Base-by-base conservation (phyloP, 2,888 invertebrate genomes). In the Hydriomena furcata region DNA sequence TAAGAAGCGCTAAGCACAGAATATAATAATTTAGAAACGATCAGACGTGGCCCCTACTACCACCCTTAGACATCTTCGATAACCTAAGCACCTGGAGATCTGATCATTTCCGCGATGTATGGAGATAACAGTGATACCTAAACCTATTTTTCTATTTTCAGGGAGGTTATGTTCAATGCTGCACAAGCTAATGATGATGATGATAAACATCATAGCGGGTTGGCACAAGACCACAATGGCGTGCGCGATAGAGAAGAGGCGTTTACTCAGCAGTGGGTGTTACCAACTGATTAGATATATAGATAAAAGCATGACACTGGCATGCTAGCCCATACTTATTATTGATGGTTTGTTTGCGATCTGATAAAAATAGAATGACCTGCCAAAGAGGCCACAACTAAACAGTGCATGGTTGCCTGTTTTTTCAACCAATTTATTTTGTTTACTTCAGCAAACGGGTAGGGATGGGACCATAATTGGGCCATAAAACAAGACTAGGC, bases 351-450 rank as follows among this genome's bases (percentile, higher is more conserved):
- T 63, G 61, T 54, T 57, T 51, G 50, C 48, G 50, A 66, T 69
- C 68, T 59, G 61, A 66, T 69, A 68, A 62, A 52, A 53, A 50
- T 58, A 55, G 52, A 58, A 58, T 59, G 59, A 57, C 55, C 59
- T 54, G 55, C 46, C 50, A 48, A 52, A 55, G 48, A 37, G 47
- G 40, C 52, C 53, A 49, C 50, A 48, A 55, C 54, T 52, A 58
- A 48, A 65, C 48, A 45, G 50, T 44, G 61, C 62, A 68, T 63
- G 61, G 59, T 61, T 57, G 38, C 49, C 60, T 50, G 60, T 65
- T 73, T 76, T 74, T 76, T 66, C 66, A 73, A 65, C 58, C 73
- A 75, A 76, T 79, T 79, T 76, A 74, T 74, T 68, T 63, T 73
- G 79, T 76, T 73, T 60, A 52, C 62, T 56, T 60, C 53, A 44